A percentile compares a stretch with the other conserved stretches of the same genome.
Conservation (phyloP, 2,113 vertebrate genomes). For the Azemiops feae region DNA sequence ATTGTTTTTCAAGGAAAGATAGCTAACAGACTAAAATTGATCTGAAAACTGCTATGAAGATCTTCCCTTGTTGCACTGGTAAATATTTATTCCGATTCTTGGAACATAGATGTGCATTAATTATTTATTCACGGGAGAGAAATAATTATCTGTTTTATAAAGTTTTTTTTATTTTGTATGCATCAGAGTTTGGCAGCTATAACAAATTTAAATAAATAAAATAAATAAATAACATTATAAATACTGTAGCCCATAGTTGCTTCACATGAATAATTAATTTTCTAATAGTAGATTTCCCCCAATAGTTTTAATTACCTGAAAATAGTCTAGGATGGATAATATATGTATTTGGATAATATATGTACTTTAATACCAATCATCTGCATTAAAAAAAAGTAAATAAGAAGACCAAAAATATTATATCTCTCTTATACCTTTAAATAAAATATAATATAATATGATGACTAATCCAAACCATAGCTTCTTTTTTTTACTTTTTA, state of each 20-base stretch:
- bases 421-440: not conserved
- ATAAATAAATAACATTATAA: not conserved
- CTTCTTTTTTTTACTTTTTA: not conserved
- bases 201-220: not conserved
- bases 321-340: slow-evolving; percentile 4
- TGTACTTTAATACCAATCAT: not conserved
- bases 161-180: not conserved
- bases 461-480: slow-evolving; percentile 1
- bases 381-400: slow-evolving; percentile 3
- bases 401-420: slow-evolving; percentile 1
- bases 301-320: not conserved
- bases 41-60: slow-evolving; percentile 12
- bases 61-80: slow-evolving; percentile 12
- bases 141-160: slow-evolving; percentile 4
- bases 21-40: slow-evolving; percentile 25
- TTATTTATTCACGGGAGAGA: not conserved
- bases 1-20: slow-evolving; percentile 37
- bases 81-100: slow-evolving; percentile 15
- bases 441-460: accelerated
- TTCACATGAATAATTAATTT: not conserved
- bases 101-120: not conserved
- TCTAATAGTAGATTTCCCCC: not conserved
- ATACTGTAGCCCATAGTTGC: slow-evolving; percentile 32
- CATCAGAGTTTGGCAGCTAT: not conserved
- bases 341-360: not conserved